Evolutionary conservation across 2,888 invertebrate species (phyloP).

Genomic region (Gisinianus flammeolus): DNA sequence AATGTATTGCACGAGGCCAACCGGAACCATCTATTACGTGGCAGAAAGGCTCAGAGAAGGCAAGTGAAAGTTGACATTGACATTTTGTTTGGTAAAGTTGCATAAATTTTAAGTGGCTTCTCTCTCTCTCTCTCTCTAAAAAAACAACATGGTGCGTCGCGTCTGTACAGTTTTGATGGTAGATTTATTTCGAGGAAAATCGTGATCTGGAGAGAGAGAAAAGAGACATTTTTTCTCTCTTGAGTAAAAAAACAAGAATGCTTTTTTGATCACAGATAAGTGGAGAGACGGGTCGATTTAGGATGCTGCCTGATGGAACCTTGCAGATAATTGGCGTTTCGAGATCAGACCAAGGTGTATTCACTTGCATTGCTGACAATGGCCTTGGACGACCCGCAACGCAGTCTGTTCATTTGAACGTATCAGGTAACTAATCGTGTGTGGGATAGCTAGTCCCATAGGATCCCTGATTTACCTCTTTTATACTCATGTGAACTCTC

Average conservation of each 20-base stretch:
- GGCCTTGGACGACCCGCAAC: conserved; percentile 68
- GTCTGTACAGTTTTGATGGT: no score
- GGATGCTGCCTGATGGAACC: conserved; percentile 72
- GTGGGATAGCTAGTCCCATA: no score
- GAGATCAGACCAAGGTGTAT: conserved; percentile 81
- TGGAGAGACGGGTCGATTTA: conserved; percentile 71
- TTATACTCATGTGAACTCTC: no score
- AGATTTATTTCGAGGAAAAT: no score
- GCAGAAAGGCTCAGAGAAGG: conserved; percentile 74
- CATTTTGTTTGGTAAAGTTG: neutral
- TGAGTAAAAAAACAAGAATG: no score
- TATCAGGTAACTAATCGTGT: conserved; percentile 69
- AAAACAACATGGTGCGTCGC: no score
- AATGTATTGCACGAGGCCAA: conserved; percentile 77
- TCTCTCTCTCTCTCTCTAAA: conserved; percentile 5
- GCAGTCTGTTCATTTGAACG: conserved; percentile 72
- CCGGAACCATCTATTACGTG: conserved; percentile 80
- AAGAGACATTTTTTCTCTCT: no score
- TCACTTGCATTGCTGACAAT: conserved; percentile 85
- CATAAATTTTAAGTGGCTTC: neutral
- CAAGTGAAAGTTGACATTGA: conserved; percentile 15
- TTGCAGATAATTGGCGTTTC: conserved; percentile 82
- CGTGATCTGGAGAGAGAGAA: no score
- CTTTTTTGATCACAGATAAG: conserved; percentile 68
- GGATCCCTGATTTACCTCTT: no score